phyloP scores from a whole-genome alignment of 2,797 vertebrate genomes.

The Artibeus jamaicensis region DNA sequence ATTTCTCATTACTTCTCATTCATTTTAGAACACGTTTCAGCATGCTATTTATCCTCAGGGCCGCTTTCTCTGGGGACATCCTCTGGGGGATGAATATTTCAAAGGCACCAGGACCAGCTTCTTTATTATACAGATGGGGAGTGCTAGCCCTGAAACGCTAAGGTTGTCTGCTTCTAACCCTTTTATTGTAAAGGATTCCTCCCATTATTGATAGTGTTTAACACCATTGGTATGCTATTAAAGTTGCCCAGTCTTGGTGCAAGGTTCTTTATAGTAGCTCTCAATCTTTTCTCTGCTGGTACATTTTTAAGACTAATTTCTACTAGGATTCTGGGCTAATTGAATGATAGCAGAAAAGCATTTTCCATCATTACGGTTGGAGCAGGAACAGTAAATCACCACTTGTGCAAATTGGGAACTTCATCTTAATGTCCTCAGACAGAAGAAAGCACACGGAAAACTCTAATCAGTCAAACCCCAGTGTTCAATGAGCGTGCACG shows the following conservation, averaged over 20 bases:
- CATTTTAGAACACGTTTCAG: background rate
- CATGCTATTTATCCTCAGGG: background rate
- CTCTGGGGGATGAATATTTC: background rate
- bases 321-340: slow-evolving; percentile 57
- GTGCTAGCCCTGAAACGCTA: background rate
- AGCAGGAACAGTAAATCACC: slow-evolving; percentile 57
- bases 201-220: slow-evolving; percentile 48
- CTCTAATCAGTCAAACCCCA: slow-evolving; percentile 21
- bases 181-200: slow-evolving; percentile 35
- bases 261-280: slow-evolving; percentile 57
- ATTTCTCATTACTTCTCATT: background rate
- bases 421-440: slow-evolving; percentile 60
- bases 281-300: slow-evolving; percentile 50
- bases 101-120: background rate
- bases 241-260: slow-evolving; percentile 16
- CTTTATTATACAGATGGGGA: background rate
- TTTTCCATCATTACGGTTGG: slow-evolving; percentile 59
- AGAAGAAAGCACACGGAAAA: slow-evolving; percentile 3
- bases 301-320: slow-evolving; percentile 68
- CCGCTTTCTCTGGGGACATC: background rate
- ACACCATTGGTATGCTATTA: slow-evolving; percentile 37
- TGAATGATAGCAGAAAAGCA: slow-evolving; percentile 66
- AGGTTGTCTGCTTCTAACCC: background rate
- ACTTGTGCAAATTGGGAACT: slow-evolving; percentile 61
- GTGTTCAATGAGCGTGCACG: background rate